Percentiles rank a stretch among this genome's conserved stretches.
Conservation (phyloP, 92 coral and sea anemone species). For the Anthopleura xanthogrammica region DNA sequence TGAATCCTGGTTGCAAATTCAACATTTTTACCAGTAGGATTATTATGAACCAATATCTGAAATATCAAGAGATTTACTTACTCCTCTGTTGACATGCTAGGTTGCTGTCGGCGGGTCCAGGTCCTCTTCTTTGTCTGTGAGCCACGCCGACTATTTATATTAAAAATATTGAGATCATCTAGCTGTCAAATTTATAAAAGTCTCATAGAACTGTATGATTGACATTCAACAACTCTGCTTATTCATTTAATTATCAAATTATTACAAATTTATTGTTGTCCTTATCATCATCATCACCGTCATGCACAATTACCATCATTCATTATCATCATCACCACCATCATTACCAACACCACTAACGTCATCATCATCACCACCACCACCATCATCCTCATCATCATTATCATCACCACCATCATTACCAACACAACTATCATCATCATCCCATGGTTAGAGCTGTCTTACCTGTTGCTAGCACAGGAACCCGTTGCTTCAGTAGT, state of each 20-base stretch:
- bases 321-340: background rate
- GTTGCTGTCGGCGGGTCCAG: conserved; percentile 96
- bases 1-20: too few species aligned
- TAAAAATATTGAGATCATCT: background rate
- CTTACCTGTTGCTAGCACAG: conserved; percentile 96
- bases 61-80: conserved; percentile 31
- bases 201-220: background rate
- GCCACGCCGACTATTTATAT: conserved; percentile 95
- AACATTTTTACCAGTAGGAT: too few species aligned
- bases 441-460: background rate
- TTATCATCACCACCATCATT: too few species aligned
- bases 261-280: too few species aligned
- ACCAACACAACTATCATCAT: too few species aligned
- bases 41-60: background rate
- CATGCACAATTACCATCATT: too few species aligned
- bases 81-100: conserved; percentile 95
- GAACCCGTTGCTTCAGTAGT: conserved; percentile 99
- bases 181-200: background rate
- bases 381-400: background rate
- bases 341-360: background rate
- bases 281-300: too few species aligned
- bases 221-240: too few species aligned
- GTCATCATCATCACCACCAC: background rate
- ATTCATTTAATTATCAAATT: too few species aligned
- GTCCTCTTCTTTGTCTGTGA: conserved; percentile 92